Evolutionary conservation across 2,888 invertebrate genomes (phyloP).

Genomic region (Sycophila texana): DNA sequence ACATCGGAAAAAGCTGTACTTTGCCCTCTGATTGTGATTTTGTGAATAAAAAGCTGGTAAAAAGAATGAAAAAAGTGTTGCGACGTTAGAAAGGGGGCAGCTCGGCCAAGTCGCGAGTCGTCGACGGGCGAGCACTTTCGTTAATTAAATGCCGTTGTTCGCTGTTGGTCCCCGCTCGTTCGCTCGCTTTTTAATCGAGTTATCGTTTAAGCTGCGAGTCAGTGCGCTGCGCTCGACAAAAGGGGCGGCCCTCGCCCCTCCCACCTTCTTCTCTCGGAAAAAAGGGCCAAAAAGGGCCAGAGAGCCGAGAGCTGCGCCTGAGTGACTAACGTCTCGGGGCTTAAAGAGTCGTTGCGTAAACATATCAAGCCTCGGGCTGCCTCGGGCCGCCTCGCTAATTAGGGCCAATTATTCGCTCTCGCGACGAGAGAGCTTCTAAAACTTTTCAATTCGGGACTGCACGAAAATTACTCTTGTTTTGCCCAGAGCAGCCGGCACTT

Average conservation of each 20-base stretch:
- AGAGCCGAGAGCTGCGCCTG: conserved; percentile 26
- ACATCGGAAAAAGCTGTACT: conserved; percentile 85
- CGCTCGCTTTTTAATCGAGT: conserved; percentile 68
- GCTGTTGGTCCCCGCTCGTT: conserved; percentile 53
- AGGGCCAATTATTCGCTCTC: conserved; percentile 63
- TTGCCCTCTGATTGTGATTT: conserved; percentile 72
- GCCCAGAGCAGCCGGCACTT: conserved; percentile 1
- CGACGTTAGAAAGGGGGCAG: conserved; percentile 50
- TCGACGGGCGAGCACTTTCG: conserved; percentile 68
- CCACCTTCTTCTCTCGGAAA: background rate
- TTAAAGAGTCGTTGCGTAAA: conserved; percentile 67
- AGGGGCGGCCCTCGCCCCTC: background rate
- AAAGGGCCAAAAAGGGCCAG: background rate
- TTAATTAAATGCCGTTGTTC: conserved; percentile 73
- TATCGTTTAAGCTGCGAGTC: conserved; percentile 68
- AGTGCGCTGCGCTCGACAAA: conserved; percentile 40
- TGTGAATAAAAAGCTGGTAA: background rate
- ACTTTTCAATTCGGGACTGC: conserved; percentile 45
- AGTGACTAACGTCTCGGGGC: conserved; percentile 54
- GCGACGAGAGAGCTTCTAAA: conserved; percentile 49
- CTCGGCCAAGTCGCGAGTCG: conserved; percentile 33
- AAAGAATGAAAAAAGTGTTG: background rate
- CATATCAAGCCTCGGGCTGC: conserved; percentile 62
- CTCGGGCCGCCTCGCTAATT: conserved; percentile 64
- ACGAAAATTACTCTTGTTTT: conserved; percentile 50